Conservation (phyloP, 2,113 vertebrate genomes). For the Echinops telfairi region DNA sequence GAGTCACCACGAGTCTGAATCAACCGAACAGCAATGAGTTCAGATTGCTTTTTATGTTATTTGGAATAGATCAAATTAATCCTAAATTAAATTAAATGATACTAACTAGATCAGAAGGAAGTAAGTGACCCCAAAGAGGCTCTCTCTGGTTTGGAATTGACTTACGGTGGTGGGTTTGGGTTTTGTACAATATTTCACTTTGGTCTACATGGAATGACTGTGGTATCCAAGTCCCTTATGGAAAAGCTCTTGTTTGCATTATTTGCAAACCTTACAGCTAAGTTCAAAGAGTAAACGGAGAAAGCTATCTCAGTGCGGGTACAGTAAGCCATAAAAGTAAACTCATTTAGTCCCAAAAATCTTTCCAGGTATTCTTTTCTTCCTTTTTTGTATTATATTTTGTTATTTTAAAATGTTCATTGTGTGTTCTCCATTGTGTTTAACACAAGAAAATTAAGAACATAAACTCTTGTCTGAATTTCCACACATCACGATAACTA, state of each 20-base stretch:
- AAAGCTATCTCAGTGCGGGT: background rate
- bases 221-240: background rate
- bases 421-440: slow-evolving; percentile 32
- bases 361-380: background rate
- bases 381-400: too few relatives aligned
- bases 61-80: slow-evolving; percentile 44
- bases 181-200: background rate
- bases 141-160: too few relatives aligned
- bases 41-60: too few relatives aligned
- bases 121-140: background rate
- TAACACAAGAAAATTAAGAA: slow-evolving; percentile 50
- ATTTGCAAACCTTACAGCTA: slow-evolving; percentile 11
- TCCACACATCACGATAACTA: too few relatives aligned
- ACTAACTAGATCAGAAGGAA: slow-evolving; percentile 51
- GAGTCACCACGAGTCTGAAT: too few relatives aligned
- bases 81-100: slow-evolving; percentile 30
- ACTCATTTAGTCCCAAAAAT: slow-evolving; percentile 31
- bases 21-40: too few relatives aligned
- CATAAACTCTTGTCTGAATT: background rate
- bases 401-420: slow-evolving; percentile 42
- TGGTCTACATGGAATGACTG: background rate
- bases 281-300: slow-evolving; percentile 46
- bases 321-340: slow-evolving; percentile 21
- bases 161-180: too few relatives aligned
- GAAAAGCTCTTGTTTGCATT: background rate